Evolutionary conservation across 2,888 invertebrate species (phyloP).

Genomic region (Choristoneura rosaceana): DNA sequence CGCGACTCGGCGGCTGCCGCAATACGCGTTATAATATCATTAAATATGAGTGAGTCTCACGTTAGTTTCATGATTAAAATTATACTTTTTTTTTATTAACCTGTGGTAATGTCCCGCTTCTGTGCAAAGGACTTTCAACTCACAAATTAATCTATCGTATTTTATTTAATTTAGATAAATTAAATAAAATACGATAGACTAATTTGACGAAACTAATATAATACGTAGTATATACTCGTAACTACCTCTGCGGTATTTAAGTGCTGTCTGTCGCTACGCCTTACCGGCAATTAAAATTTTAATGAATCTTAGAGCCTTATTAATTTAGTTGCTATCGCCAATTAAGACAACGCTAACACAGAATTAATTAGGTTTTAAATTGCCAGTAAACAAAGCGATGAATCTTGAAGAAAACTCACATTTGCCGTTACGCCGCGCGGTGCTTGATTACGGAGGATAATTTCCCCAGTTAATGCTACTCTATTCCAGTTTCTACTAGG

Average conservation of each 20-base stretch:
- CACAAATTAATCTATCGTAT: no score
- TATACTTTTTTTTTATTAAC: no score
- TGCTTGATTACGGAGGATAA: slow-evolving; percentile 49
- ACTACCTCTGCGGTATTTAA: background rate
- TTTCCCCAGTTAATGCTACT: slow-evolving; percentile 51
- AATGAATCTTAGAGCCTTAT: slow-evolving; percentile 25
- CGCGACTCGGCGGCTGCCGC: no score
- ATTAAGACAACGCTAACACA: slow-evolving; percentile 28
- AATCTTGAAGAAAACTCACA: slow-evolving; percentile 22
- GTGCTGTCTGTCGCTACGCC: background rate
- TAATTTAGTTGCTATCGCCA: slow-evolving; percentile 29
- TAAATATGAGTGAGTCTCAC: no score
- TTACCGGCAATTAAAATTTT: slow-evolving; percentile 22
- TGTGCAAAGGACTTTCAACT: no score
- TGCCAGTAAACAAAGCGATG: slow-evolving; percentile 31
- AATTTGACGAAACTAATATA: background rate
- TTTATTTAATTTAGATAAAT: no score
- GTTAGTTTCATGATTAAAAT: no score
- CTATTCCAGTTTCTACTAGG: slow-evolving; percentile 48
- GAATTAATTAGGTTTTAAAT: slow-evolving; percentile 38
- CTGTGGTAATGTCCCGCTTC: no score
- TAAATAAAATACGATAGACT: no score
- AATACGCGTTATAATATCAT: no score
- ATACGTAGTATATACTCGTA: no score
- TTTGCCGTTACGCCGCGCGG: slow-evolving; percentile 31